These are phyloP conservation scores for Plotosus lineatus DNA, from an alignment of 2,113 vertebrate species.

Conservation along the genomic window DNA sequence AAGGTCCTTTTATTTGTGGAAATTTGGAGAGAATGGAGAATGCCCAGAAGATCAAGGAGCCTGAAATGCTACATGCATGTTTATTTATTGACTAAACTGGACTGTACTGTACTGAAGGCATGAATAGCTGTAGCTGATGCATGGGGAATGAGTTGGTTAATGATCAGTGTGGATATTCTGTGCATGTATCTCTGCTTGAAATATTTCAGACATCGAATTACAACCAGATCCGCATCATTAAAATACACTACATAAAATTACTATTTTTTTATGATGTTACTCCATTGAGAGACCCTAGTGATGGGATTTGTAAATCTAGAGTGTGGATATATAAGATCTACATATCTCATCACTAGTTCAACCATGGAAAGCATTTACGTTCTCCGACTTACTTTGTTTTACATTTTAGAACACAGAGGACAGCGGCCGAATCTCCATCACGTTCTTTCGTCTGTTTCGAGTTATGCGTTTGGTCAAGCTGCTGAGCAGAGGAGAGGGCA, in stretches of 20 bases:
- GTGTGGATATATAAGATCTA: neutral
- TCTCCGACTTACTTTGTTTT: slow-evolving; percentile 15
- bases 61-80: slow-evolving; percentile 17
- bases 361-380: neutral
- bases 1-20: neutral
- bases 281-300: neutral
- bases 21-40: slow-evolving; percentile 9
- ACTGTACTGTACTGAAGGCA: neutral
- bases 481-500: slow-evolving; percentile 95
- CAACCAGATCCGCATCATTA: neutral
- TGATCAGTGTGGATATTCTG: slow-evolving; percentile 2
- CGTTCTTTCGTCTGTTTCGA: slow-evolving; percentile 98
- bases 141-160: slow-evolving; percentile 15
- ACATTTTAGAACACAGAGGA: slow-evolving; percentile 91
- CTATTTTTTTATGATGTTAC: neutral
- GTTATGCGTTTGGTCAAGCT: slow-evolving; percentile 98
- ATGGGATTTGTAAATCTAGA: neutral
- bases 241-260: neutral
- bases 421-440: slow-evolving; percentile 98
- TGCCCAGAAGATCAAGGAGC: neutral
- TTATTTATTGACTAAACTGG: no score
- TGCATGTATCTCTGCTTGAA: slow-evolving; percentile 26
- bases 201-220: neutral
- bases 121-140: slow-evolving; percentile 1
- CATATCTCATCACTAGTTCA: slow-evolving; percentile 1